Percentiles rank a stretch among this genome's conserved stretches.
phyloP scores from a whole-genome alignment of 2,113 vertebrate species.

The Heliornis fulica region DNA sequence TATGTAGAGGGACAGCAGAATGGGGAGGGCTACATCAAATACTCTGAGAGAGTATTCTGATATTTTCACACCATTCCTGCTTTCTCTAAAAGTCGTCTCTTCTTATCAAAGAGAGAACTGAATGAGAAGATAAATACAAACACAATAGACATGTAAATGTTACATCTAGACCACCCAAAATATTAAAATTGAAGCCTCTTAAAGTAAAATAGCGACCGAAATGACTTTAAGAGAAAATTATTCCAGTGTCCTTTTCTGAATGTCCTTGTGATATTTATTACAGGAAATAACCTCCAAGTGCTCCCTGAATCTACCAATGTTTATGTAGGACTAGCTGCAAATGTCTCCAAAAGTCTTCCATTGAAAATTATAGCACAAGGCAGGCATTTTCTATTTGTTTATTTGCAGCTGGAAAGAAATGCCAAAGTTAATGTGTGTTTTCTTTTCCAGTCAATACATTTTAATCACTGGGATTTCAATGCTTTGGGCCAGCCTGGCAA shows the following conservation, averaged over 20 bases:
- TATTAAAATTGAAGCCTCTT: not conserved
- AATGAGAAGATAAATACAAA: constrained; percentile 9
- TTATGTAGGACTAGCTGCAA: constrained; percentile 33
- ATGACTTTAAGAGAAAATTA: constrained; percentile 42
- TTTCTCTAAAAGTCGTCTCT: not conserved
- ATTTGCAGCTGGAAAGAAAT: constrained; percentile 41
- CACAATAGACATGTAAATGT: constrained; percentile 16
- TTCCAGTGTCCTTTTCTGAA: constrained; percentile 2
- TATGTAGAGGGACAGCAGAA: not conserved
- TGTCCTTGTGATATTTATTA: constrained; percentile 50
- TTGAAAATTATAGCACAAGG: constrained; percentile 16
- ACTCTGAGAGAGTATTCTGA: not conserved
- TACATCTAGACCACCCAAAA: constrained; percentile 12
- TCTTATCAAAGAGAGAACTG: constrained; percentile 7
- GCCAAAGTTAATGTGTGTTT: not conserved
- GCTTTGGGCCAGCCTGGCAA: not conserved
- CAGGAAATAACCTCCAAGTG: constrained; percentile 58
- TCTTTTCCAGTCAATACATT: constrained; percentile 1
- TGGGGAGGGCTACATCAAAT: not conserved
- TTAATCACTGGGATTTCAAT: not conserved
- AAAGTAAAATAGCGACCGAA: constrained; percentile 42
- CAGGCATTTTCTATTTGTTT: constrained; percentile 35
- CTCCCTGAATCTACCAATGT: constrained; percentile 17
- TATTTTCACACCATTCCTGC: not conserved
- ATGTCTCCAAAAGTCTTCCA: not conserved